These are phyloP conservation scores for Kryptolebias ocellatus DNA, from an alignment of 2,797 vertebrate genomes.

Conservation along the genomic window DNA sequence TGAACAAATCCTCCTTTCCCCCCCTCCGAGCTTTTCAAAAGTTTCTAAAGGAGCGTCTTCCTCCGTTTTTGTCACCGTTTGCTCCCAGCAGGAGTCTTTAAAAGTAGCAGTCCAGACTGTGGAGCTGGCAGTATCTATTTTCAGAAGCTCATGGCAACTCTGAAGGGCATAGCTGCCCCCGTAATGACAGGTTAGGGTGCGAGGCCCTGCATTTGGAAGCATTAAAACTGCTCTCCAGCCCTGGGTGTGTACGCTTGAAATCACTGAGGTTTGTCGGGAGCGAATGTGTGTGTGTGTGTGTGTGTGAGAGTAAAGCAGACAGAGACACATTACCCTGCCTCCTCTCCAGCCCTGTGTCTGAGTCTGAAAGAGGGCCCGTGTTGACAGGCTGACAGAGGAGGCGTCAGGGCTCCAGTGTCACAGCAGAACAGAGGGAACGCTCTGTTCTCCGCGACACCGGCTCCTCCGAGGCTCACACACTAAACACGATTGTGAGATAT, in stretches of 20 bases:
- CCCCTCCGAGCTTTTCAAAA: neutral
- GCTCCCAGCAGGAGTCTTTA: conserved; percentile 66
- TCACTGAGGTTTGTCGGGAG: conserved; percentile 58
- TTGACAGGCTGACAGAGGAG: conserved; percentile 73
- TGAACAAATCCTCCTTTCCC: neutral
- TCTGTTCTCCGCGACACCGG: conserved; percentile 69
- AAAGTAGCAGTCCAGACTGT: conserved; percentile 79
- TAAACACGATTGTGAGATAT: conserved; percentile 69
- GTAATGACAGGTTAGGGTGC: conserved; percentile 81
- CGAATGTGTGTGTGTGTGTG: conserved; percentile 41
- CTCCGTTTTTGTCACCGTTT: conserved; percentile 13
- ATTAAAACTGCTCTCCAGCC: conserved; percentile 65
- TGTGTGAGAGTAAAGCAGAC: conserved; percentile 54
- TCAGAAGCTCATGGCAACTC: conserved; percentile 79
- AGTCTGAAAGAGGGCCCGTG: conserved; percentile 63
- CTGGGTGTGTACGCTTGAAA: conserved; percentile 72
- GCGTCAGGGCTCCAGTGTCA: conserved; percentile 61
- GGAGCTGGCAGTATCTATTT: conserved; percentile 83
- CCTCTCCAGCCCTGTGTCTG: conserved; percentile 55
- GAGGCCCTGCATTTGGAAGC: conserved; percentile 69
- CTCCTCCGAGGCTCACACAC: conserved; percentile 64
- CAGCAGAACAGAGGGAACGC: conserved; percentile 59
- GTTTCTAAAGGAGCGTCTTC: neutral
- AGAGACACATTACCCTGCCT: conserved; percentile 56
- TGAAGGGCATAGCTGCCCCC: conserved; percentile 79